Conservation (phyloP, 23 tunicate genomes). For the Styela plicata region DNA sequence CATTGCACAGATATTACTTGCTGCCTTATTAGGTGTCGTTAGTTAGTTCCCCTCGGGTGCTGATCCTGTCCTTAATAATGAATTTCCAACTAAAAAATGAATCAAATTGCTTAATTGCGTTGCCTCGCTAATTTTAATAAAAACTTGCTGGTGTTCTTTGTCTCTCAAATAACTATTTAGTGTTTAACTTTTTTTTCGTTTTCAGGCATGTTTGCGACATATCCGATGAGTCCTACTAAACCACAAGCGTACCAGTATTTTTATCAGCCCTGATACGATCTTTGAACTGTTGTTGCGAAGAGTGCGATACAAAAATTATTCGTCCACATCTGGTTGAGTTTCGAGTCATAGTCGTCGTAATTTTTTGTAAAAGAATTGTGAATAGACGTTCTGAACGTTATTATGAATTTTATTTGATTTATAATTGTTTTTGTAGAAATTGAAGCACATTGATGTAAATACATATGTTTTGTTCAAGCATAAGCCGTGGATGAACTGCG, state of each 20-base stretch:
- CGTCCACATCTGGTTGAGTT: background rate
- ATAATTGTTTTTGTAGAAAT: background rate
- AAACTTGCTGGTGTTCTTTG: too few species aligned
- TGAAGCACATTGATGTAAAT: background rate
- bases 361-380: too few species aligned
- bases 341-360: background rate
- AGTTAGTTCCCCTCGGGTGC: too few species aligned
- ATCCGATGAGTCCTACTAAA: constrained; percentile 72
- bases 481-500: too few species aligned
- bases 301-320: background rate
- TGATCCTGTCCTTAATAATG: too few species aligned
- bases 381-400: background rate
- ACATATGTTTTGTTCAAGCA: too few species aligned
- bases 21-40: too few species aligned
- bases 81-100: too few species aligned
- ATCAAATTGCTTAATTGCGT: too few species aligned
- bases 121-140: too few species aligned
- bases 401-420: background rate
- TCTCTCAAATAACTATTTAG: too few species aligned
- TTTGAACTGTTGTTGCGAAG: background rate
- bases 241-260: constrained; percentile 64
- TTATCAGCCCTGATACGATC: constrained; percentile 41
- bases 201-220: constrained; percentile 45
- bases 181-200: background rate
- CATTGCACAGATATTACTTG: too few species aligned